Evolutionary conservation across 2,888 invertebrate species (phyloP).

Genomic region (Antheraea yamamai): DNA sequence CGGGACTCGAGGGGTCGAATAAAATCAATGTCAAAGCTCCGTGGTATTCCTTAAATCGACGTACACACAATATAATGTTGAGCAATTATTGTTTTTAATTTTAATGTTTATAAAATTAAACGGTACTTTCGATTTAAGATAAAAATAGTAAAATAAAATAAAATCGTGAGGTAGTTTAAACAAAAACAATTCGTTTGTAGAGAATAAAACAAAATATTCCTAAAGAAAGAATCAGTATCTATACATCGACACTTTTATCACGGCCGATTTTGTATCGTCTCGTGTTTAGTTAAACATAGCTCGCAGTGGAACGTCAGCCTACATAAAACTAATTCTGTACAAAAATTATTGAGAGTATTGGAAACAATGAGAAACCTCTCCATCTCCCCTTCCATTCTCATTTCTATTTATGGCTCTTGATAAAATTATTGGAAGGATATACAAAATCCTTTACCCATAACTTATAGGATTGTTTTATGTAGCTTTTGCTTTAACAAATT

Average conservation of each 20-base stretch:
- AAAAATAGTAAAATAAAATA: slow-evolving; percentile 37
- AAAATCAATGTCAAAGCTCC: neutral
- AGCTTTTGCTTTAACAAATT: too few species aligned
- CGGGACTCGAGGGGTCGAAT: too few species aligned
- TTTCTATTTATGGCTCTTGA: neutral
- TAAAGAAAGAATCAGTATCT: slow-evolving; percentile 19
- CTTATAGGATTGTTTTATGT: neutral
- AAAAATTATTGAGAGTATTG: slow-evolving; percentile 15
- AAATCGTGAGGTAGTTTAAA: slow-evolving; percentile 63
- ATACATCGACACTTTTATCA: slow-evolving; percentile 9
- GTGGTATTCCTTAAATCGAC: neutral
- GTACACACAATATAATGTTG: neutral
- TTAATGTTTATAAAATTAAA: neutral
- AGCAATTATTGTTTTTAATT: neutral
- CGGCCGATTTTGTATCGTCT: neutral
- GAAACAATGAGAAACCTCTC: slow-evolving; percentile 7
- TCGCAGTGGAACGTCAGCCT: slow-evolving; percentile 44
- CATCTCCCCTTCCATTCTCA: neutral
- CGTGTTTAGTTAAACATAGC: slow-evolving; percentile 34
- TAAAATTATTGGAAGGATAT: neutral
- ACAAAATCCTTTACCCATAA: neutral
- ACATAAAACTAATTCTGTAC: slow-evolving; percentile 21
- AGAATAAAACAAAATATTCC: neutral
- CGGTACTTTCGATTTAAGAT: slow-evolving; percentile 26
- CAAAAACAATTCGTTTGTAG: slow-evolving; percentile 22